Conservation (phyloP, 2,113 vertebrate genomes). For the Mandrillus leucophaeus region DNA sequence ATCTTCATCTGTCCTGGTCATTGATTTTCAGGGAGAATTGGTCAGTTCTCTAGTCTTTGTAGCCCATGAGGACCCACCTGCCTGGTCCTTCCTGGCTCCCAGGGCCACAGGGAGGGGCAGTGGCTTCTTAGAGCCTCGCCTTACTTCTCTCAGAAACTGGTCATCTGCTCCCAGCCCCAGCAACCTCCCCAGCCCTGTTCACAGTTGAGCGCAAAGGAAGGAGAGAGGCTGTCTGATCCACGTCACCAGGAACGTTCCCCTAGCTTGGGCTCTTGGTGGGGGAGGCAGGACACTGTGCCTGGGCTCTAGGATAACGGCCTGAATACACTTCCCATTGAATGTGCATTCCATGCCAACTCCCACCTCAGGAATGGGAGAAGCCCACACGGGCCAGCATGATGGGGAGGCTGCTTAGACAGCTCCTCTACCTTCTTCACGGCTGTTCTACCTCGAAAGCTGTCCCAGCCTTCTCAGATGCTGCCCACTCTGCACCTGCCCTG, state of each 20-base stretch:
- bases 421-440: background rate
- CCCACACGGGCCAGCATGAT: background rate
- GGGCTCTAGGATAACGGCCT: background rate
- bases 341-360: background rate
- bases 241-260: background rate
- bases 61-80: background rate
- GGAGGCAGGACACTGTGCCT: background rate
- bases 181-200: background rate
- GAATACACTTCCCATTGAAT: background rate
- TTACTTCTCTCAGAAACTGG: background rate
- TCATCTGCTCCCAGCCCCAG: background rate
- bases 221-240: background rate
- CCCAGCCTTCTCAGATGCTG: background rate
- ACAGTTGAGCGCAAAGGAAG: background rate
- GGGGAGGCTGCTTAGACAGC: background rate
- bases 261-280: background rate
- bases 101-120: background rate
- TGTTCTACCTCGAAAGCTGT: background rate
- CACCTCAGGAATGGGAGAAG: background rate
- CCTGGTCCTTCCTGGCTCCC: background rate
- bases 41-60: background rate
- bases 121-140: background rate
- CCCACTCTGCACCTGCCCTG: background rate
- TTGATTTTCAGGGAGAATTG: background rate
- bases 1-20: background rate